Evolutionary conservation across 2,797 vertebrate species (phyloP), one percentile per base, ranked within the genome.

Genomic region (Acipenser transmontanus): DNA sequence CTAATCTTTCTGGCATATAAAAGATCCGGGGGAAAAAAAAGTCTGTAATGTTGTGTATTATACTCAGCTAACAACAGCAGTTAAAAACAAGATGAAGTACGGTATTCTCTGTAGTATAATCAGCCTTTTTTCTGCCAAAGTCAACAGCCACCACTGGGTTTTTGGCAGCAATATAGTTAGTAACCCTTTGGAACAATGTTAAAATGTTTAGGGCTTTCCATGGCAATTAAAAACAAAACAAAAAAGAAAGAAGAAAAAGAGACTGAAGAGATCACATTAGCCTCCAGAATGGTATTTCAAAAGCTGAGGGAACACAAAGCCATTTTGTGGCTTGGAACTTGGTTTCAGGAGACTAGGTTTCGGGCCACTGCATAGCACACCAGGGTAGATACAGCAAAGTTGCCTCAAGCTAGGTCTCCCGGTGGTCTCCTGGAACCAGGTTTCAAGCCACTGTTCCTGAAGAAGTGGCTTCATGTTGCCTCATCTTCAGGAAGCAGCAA

Each of bases 121-220:
- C 61, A 69, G 71, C 65, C 69, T 12, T 50, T 10, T 50, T 65
- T 77, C 63, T 63, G 65, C 62, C 50, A 61, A 57, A 68, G 61
- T 52, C 72, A 78, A 75, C 71, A 66, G 66, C 74, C 74, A 72
- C 74, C 78, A 74, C 71, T 69, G 67, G 74, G 71, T 69, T 70
- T 79, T 81, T 82, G 81, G 80, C 79, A 82, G 74, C 62, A 50
- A 73, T 74, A 78, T 75, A 76, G 34, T 20, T 6, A 5, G 34
- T 60, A 49, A 47, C 52, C 10, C 50, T 49, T 49, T 66, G 7
- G 52, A 49, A 52, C 54, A 11, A 47, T 48, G 17, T 14, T 49
- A 57, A n/a, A 9, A 34, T 66, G 6, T 47, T 7, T 12, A 34
- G 52, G 52, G 12, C 64, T 14, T 59, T 48, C 47, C 54, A 34